These are phyloP conservation scores for Epiperipatus broadwayi DNA, from an alignment of 2,888 invertebrate genomes.

Conservation along the genomic window DNA sequence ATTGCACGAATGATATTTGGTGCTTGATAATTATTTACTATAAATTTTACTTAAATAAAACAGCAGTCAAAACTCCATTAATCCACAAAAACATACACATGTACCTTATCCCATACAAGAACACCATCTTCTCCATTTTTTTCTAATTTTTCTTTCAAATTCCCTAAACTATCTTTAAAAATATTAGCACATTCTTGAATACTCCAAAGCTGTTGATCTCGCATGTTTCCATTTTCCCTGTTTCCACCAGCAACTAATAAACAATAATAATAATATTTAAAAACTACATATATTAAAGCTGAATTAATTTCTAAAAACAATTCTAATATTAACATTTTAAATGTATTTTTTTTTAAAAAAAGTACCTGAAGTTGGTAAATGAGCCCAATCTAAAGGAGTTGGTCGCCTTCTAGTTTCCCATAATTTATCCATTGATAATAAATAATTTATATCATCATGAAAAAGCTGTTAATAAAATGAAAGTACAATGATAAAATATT, in stretches of 20 bases:
- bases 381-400: constrained; percentile 50
- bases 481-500: neutral
- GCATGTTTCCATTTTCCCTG: constrained; percentile 33
- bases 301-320: constrained; percentile 10
- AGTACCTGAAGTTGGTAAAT: constrained; percentile 34
- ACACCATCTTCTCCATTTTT: no score
- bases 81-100: no score
- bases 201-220: constrained; percentile 60
- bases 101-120: constrained; percentile 98
- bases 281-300: constrained; percentile 9
- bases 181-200: constrained; percentile 50
- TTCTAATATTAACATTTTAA: constrained; percentile 1
- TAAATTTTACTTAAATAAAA: no score
- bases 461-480: constrained; percentile 44
- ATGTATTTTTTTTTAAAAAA: constrained; percentile 8
- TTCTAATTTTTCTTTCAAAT: constrained; percentile 40
- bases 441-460: constrained; percentile 76
- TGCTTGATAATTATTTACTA: no score
- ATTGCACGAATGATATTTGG: no score
- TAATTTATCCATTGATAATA: constrained; percentile 78
- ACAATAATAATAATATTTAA: constrained; percentile 13
- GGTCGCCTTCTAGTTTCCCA: constrained; percentile 76
- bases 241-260: constrained; percentile 17
- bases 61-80: no score
- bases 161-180: constrained; percentile 45